These are phyloP conservation scores for Macrocentrus cingulum DNA, from an alignment of 1,140 invertebrate genomes.

Conservation along the genomic window DNA sequence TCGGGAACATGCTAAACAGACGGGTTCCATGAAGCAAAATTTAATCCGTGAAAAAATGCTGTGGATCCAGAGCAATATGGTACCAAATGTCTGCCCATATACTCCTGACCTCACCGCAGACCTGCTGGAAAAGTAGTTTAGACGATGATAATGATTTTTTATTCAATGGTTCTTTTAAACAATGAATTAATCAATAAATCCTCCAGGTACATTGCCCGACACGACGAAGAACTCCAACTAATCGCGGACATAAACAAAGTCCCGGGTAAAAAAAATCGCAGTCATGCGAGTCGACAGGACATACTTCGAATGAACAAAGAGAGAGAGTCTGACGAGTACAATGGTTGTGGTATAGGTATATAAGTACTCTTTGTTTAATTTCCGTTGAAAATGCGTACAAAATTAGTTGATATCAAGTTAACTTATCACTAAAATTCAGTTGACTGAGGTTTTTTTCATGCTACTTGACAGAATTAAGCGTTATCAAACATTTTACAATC, in stretches of 20 bases:
- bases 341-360: constrained; percentile 71
- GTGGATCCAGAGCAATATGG: constrained; percentile 69
- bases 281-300: constrained; percentile 75
- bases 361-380: too few relatives aligned
- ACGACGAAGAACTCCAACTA: constrained; percentile 76
- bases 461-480: too few relatives aligned
- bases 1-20: constrained; percentile 67
- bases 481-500: too few relatives aligned
- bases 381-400: too few relatives aligned
- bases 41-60: constrained; percentile 71
- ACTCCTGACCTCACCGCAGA: constrained; percentile 62
- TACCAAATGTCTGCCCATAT: constrained; percentile 58
- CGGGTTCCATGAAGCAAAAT: constrained; percentile 69
- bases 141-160: constrained; percentile 29
- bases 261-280: constrained; percentile 68
- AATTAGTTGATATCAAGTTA: too few relatives aligned
- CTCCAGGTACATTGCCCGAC: constrained; percentile 62
- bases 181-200: constrained; percentile 12
- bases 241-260: constrained; percentile 75
- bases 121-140: constrained; percentile 63
- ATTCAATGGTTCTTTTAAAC: constrained; percentile 24
- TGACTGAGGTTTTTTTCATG: too few relatives aligned
- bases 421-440: too few relatives aligned
- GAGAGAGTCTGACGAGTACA: constrained; percentile 69
- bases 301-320: constrained; percentile 72